A percentile compares a stretch with the other conserved stretches of the same genome.
phyloP scores from a whole-genome alignment of 2,113 vertebrate species.

The Psammodynastes pulverulentus region DNA sequence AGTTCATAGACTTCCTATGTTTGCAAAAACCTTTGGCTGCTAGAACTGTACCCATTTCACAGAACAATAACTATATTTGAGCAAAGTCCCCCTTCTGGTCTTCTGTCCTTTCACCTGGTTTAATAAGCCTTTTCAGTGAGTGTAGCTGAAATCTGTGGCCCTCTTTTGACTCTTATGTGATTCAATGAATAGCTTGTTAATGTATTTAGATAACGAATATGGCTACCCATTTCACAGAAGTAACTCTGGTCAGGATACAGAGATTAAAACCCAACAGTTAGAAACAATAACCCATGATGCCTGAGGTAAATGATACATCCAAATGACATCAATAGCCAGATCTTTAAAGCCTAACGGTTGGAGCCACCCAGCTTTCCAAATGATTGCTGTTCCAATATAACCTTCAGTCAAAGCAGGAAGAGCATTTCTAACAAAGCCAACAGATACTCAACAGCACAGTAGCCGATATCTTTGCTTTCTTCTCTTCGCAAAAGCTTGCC shows the following conservation, averaged over 20 bases:
- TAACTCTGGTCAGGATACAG: not conserved
- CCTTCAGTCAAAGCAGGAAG: conserved; percentile 6
- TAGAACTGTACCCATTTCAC: not conserved
- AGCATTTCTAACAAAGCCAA: not conserved
- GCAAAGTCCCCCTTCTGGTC: not conserved
- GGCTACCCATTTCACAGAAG: not conserved
- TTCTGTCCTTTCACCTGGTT: not conserved
- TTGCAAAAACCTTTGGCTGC: not conserved
- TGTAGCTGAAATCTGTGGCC: not conserved
- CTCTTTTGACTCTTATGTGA: not conserved
- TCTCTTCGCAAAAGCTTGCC: conserved; percentile 25
- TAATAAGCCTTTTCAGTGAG: conserved; percentile 2
- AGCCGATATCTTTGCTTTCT: conserved; percentile 9
- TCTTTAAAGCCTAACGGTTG: not conserved
- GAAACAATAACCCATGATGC: not conserved
- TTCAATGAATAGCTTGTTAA: not conserved
- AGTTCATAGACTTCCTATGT: too few species aligned
- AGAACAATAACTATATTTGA: not conserved
- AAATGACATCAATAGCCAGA: not conserved
- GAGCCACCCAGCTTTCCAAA: not conserved
- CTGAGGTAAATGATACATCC: not conserved
- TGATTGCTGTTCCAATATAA: not conserved
- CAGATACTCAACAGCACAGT: not conserved
- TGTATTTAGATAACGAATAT: not conserved
- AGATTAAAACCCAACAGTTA: not conserved